Conservation (phyloP, 1,140 invertebrate genomes). For the Drosophila tsacasi region DNA sequence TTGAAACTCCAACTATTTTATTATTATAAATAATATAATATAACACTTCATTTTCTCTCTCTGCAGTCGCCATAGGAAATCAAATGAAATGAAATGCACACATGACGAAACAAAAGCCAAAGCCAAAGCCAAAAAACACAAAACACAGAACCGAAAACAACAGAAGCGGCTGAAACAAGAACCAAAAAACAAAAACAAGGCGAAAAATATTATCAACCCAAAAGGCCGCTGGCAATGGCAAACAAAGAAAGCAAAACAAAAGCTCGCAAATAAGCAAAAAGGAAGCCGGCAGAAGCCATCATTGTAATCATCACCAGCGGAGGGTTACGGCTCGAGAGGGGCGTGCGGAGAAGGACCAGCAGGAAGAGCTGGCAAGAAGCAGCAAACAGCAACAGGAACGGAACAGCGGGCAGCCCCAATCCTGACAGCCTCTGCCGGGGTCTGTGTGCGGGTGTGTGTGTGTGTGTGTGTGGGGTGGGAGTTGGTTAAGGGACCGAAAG, state of each 20-base stretch:
- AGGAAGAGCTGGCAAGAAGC: constrained; percentile 33
- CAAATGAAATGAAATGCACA: constrained; percentile 84
- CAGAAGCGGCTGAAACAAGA: constrained; percentile 36
- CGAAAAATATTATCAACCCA: constrained; percentile 75
- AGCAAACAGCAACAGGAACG: constrained; percentile 44
- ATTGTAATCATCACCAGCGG: constrained; percentile 81
- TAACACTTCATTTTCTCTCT: not conserved
- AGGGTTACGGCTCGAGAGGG: constrained; percentile 44
- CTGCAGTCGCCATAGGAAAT: constrained; percentile 76
- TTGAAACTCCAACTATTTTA: too few species aligned
- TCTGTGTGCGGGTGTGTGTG: not conserved
- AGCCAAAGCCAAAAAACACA: constrained; percentile 69
- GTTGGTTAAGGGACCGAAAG: constrained; percentile 9
- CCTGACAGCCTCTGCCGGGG: constrained; percentile 46
- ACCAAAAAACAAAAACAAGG: constrained; percentile 24
- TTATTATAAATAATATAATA: not conserved
- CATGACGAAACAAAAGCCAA: constrained; percentile 80
- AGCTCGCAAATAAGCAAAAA: constrained; percentile 75
- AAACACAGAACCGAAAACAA: constrained; percentile 47
- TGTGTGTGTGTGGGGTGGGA: constrained; percentile 20
- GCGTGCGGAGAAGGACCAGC: constrained; percentile 22
- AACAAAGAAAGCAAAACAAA: constrained; percentile 69
- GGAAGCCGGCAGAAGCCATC: constrained; percentile 74
- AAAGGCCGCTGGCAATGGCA: constrained; percentile 63
- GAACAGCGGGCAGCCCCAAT: constrained; percentile 54